phyloP scores from a whole-genome alignment of 1,140 invertebrate genomes.

The Saccostrea cuccullata region DNA sequence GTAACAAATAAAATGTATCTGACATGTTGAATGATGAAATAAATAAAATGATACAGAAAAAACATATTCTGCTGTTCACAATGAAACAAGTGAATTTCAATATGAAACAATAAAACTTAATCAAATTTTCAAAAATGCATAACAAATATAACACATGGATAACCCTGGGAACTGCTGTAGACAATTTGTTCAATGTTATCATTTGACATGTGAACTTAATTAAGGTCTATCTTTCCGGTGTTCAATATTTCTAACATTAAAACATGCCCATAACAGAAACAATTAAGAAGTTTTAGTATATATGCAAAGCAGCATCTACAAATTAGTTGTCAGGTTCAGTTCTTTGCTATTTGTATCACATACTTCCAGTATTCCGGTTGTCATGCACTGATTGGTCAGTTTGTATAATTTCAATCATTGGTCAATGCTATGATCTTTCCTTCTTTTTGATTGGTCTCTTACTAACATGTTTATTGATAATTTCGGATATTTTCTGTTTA shows the following conservation, averaged over 20 bases:
- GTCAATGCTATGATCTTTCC: slow-evolving; percentile 73
- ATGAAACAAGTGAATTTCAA: slow-evolving; percentile 3
- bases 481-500: slow-evolving; percentile 91
- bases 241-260: too few relatives aligned
- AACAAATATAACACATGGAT: neutral
- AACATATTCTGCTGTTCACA: neutral
- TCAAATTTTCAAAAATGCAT: neutral
- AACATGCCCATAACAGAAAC: too few relatives aligned
- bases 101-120: neutral
- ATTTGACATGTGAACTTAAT: too few relatives aligned
- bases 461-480: slow-evolving; percentile 92
- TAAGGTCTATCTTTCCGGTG: too few relatives aligned
- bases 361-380: neutral
- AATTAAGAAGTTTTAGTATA: neutral
- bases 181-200: too few relatives aligned
- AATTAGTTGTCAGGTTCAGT: neutral
- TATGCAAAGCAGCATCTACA: neutral
- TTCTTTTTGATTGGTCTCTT: slow-evolving; percentile 95
- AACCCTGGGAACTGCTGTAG: neutral
- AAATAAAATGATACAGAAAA: slow-evolving; percentile 1
- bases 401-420: neutral
- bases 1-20: neutral
- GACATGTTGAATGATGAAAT: neutral
- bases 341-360: neutral
- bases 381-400: neutral